phyloP scores from a whole-genome alignment of 2,888 invertebrate species.

The Zele albiditarsus region DNA sequence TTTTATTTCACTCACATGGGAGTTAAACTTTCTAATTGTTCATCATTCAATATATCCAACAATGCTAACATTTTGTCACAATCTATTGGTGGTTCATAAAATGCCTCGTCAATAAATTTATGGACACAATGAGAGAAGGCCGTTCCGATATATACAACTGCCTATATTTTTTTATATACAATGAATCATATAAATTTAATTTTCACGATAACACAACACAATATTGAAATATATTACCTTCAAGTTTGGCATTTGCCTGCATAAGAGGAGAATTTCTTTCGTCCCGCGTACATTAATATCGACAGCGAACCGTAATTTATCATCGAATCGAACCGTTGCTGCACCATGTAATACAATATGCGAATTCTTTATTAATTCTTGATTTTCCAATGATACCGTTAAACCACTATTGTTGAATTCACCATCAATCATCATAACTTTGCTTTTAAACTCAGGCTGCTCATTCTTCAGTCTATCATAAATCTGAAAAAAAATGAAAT shows the following conservation, averaged over 20 bases:
- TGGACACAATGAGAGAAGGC: conserved; percentile 65
- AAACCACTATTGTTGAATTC: conserved; percentile 74
- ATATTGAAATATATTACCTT: conserved; percentile 72
- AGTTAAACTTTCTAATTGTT: conserved; percentile 58
- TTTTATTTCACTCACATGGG: conserved; percentile 57
- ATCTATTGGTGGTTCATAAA: conserved; percentile 62
- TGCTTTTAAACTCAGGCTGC: conserved; percentile 73
- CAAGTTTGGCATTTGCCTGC: conserved; percentile 79
- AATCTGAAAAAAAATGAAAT: conserved; percentile 66
- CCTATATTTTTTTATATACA: conserved; percentile 50
- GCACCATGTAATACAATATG: conserved; percentile 83
- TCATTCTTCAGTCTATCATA: conserved; percentile 74
- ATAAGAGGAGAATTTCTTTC: conserved; percentile 78
- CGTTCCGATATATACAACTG: conserved; percentile 68
- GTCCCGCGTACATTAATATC: conserved; percentile 83
- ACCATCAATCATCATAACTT: conserved; percentile 76
- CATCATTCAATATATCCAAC: conserved; percentile 61
- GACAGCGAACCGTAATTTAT: conserved; percentile 78
- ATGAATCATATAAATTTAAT: not conserved
- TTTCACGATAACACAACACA: too few relatives aligned
- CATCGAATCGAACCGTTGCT: conserved; percentile 85
- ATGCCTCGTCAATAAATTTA: conserved; percentile 65
- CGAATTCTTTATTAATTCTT: conserved; percentile 75
- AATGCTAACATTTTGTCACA: conserved; percentile 62
- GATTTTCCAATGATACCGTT: conserved; percentile 74